These are phyloP conservation scores for Aleiodes alternator DNA, from an alignment of 2,888 invertebrate species.

Conservation along the genomic window DNA sequence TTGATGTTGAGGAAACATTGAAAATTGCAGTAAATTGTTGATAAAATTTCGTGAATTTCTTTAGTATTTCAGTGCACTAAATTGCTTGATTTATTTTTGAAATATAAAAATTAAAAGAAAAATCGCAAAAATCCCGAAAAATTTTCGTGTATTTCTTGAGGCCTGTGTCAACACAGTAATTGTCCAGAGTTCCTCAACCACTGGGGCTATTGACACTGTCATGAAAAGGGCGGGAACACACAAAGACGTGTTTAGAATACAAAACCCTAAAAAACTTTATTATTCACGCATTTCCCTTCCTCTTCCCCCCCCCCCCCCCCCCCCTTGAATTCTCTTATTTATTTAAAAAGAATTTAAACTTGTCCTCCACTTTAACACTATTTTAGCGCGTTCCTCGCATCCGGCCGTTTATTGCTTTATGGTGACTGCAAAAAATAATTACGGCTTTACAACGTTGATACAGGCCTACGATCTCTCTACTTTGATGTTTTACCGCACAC, in stretches of 20 bases:
- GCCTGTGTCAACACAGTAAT: too few species aligned
- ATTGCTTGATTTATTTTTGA: too few species aligned
- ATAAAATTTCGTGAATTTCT: too few species aligned
- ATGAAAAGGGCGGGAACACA: too few species aligned
- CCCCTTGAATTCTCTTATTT: neutral
- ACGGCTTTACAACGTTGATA: slow-evolving; percentile 57
- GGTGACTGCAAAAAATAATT: slow-evolving; percentile 58
- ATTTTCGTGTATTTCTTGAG: too few species aligned
- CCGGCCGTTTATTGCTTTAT: slow-evolving; percentile 60
- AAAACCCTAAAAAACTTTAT: neutral
- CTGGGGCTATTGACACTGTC: too few species aligned
- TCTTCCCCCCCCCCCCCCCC: neutral
- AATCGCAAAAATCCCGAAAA: too few species aligned
- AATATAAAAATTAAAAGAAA: too few species aligned
- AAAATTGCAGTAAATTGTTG: too few species aligned
- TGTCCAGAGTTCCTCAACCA: too few species aligned
- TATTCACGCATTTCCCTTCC: neutral
- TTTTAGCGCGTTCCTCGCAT: slow-evolving; percentile 39
- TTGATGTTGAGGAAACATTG: too few species aligned
- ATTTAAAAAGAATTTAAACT: neutral
- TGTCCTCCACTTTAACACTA: neutral
- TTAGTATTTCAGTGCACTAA: too few species aligned
- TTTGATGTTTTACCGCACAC: slow-evolving; percentile 52
- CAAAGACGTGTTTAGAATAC: neutral
- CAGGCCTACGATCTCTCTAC: slow-evolving; percentile 40